Conservation (phyloP, 2,888 invertebrate species). For the Hecatera dysodea region DNA sequence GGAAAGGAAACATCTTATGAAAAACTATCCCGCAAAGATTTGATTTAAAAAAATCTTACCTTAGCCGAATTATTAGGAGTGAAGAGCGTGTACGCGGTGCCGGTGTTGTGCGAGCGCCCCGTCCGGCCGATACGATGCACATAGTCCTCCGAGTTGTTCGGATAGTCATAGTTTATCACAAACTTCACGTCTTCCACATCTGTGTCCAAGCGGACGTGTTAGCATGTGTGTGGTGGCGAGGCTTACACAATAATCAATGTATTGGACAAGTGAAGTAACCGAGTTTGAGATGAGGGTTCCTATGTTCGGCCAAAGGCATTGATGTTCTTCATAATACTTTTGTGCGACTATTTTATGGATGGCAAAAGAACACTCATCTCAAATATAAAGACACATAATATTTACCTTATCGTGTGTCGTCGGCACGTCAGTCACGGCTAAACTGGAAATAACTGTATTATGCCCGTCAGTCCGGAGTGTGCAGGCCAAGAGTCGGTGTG, state of each 20-base stretch:
- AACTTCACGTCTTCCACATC: constrained; percentile 99
- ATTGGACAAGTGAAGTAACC: constrained; percentile 50
- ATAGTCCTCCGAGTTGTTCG: constrained; percentile 99
- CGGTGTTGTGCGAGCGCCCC: constrained; percentile 97
- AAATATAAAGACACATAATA: constrained; percentile 68
- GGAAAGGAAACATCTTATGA: background rate
- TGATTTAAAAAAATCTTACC: constrained; percentile 67
- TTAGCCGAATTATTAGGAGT: constrained; percentile 97
- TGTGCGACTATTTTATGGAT: background rate
- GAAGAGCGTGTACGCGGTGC: constrained; percentile 99
- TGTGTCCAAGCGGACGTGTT: constrained; percentile 81
- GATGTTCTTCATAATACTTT: too few species aligned
- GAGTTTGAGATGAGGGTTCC: constrained; percentile 54
- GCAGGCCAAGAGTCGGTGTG: constrained; percentile 89
- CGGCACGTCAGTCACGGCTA: constrained; percentile 60
- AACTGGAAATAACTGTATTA: constrained; percentile 89
- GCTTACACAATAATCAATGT: constrained; percentile 38
- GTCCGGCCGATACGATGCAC: constrained; percentile 99
- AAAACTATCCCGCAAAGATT: background rate
- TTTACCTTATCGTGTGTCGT: constrained; percentile 79
- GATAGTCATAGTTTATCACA: constrained; percentile 99
- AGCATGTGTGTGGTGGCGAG: background rate
- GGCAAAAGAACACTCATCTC: constrained; percentile 69
- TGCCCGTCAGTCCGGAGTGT: constrained; percentile 90
- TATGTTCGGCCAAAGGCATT: background rate